Evolutionary conservation across 2,797 vertebrate species (phyloP).

Genomic region (Intellagama lesueurii): DNA sequence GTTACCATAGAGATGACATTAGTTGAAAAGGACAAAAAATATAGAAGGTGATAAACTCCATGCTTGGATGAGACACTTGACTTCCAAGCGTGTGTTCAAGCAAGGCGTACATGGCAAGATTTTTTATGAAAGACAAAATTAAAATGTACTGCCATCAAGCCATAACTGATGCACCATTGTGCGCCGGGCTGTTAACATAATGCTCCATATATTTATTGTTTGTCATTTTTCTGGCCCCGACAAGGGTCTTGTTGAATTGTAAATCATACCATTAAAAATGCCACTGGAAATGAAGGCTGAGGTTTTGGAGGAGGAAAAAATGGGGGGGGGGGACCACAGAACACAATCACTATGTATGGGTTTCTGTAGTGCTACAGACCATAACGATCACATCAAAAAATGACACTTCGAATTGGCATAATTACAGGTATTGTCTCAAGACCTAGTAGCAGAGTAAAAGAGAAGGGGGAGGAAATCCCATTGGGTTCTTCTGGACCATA

Average conservation of each 20-base stretch:
- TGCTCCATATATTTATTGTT: conserved; percentile 88
- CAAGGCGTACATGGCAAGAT: conserved; percentile 79
- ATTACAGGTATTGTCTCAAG: conserved; percentile 80
- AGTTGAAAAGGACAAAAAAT: conserved; percentile 89
- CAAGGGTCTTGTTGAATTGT: conserved; percentile 80
- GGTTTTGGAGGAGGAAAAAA: conserved; percentile 56
- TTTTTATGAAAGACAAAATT: conserved; percentile 87
- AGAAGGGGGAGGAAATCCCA: neutral
- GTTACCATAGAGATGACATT: conserved; percentile 92
- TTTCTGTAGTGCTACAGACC: conserved; percentile 79
- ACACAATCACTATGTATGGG: conserved; percentile 83
- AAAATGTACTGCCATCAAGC: conserved; percentile 86
- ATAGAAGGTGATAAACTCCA: conserved; percentile 87
- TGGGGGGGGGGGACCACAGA: conserved; percentile 66
- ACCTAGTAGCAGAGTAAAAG: conserved; percentile 50
- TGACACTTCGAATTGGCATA: conserved; percentile 79
- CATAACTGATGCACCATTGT: conserved; percentile 87
- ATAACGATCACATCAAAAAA: conserved; percentile 85
- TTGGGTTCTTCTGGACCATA: conserved; percentile 4
- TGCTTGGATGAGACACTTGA: conserved; percentile 86
- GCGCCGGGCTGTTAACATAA: conserved; percentile 82
- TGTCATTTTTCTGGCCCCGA: conserved; percentile 89
- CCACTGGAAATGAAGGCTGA: conserved; percentile 80
- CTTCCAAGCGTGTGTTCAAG: conserved; percentile 83
- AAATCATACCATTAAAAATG: conserved; percentile 92